These are phyloP conservation scores for Heptranchias perlo DNA, from an alignment of 2,113 vertebrate species.

Conservation along the genomic window DNA sequence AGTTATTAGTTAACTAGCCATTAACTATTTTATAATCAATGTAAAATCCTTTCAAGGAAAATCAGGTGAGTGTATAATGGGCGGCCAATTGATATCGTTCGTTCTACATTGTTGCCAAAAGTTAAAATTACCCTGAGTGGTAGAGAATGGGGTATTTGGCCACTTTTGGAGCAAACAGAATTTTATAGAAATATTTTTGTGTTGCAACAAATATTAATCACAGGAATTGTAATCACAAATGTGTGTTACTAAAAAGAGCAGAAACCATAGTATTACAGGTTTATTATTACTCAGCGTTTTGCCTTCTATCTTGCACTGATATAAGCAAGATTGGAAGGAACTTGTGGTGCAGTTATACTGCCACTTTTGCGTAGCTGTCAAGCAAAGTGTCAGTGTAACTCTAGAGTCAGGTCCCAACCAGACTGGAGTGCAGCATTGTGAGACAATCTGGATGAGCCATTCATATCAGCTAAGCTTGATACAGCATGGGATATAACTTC, in stretches of 20 bases:
- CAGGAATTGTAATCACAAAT: neutral
- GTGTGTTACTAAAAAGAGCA: neutral
- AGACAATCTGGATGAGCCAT: no score
- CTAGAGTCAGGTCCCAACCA: no score
- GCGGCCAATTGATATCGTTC: neutral
- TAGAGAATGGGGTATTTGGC: neutral
- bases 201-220: neutral
- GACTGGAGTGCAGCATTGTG: no score
- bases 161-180: neutral
- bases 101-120: neutral
- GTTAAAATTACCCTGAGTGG: neutral
- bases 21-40: neutral
- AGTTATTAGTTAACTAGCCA: neutral
- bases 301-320: neutral
- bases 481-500: no score
- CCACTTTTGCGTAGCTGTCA: neutral
- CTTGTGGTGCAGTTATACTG: neutral
- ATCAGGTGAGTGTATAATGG: neutral
- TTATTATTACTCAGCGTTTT: neutral
- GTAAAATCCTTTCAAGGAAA: neutral
- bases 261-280: neutral
- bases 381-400: no score
- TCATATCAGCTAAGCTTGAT: no score
- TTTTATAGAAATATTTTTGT: neutral
- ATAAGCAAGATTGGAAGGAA: neutral